A percentile compares a stretch with the other conserved stretches of the same genome.
phyloP scores from a whole-genome alignment of 2,113 vertebrate genomes.

The Proterorhinus semilunaris region DNA sequence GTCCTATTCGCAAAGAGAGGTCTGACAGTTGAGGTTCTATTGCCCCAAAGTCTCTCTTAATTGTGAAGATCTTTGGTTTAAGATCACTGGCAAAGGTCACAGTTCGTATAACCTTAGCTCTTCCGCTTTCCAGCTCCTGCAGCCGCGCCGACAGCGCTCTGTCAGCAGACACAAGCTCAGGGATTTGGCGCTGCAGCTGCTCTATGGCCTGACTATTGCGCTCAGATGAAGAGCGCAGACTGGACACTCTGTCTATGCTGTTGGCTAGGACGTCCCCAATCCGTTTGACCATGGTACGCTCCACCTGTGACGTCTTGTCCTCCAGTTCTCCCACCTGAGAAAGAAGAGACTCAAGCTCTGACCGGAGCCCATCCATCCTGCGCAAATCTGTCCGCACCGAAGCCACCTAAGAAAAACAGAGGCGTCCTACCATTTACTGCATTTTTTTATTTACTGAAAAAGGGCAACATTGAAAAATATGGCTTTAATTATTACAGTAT shows the following conservation, averaged over 20 bases:
- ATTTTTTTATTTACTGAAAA: not conserved
- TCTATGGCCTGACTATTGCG: constrained; percentile 79
- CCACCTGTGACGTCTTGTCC: constrained; percentile 77
- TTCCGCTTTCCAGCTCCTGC: constrained; percentile 82
- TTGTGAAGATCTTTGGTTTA: constrained; percentile 85
- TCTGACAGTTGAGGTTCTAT: constrained; percentile 86
- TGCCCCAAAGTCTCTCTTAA: constrained; percentile 82
- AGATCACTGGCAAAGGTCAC: constrained; percentile 88
- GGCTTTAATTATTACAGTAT: not conserved
- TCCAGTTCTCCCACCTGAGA: constrained; percentile 79
- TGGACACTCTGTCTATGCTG: constrained; percentile 85
- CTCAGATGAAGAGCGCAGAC: constrained; percentile 76
- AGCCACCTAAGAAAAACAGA: constrained; percentile 64
- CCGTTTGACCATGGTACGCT: constrained; percentile 78
- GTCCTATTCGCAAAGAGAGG: constrained; percentile 85
- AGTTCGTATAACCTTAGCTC: constrained; percentile 84
- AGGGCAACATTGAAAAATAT: not conserved
- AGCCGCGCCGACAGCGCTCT: constrained; percentile 73
- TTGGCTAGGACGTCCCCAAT: constrained; percentile 84
- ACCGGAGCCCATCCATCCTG: constrained; percentile 86
- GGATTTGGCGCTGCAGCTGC: constrained; percentile 66
- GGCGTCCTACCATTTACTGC: not conserved
- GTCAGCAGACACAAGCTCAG: constrained; percentile 77
- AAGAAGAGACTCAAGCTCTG: constrained; percentile 80
- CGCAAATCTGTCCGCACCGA: constrained; percentile 88